Evolutionary conservation across 2,113 vertebrate species (phyloP).

Genomic region (Anolis carolinensis): DNA sequence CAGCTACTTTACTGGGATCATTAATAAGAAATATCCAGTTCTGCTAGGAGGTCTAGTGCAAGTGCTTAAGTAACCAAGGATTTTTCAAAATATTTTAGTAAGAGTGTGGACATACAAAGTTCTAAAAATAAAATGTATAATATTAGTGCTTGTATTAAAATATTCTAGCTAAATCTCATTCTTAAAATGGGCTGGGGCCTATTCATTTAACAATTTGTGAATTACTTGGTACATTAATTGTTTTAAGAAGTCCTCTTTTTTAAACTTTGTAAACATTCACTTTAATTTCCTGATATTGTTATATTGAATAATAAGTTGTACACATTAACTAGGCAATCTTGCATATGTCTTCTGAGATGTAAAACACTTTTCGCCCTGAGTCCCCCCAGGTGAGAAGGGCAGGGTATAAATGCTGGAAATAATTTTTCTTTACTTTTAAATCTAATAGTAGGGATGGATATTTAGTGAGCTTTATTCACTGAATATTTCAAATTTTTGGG

Average conservation of each 20-base stretch:
- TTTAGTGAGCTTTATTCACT: too few species aligned
- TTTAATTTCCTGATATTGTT: neutral
- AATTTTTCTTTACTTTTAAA: too few species aligned
- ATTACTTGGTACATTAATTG: neutral
- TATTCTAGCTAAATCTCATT: neutral
- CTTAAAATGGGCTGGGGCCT: neutral
- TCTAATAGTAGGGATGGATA: too few species aligned
- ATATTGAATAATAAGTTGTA: neutral
- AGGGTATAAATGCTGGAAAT: too few species aligned
- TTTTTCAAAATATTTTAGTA: neutral
- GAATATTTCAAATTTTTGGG: too few species aligned
- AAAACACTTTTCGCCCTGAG: too few species aligned
- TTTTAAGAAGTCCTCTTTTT: neutral
- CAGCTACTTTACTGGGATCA: slow-evolving; percentile 45
- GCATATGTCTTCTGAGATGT: neutral
- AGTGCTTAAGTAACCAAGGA: slow-evolving; percentile 25
- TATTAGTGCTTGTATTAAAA: neutral
- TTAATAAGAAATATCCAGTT: slow-evolving; percentile 47
- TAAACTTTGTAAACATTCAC: neutral
- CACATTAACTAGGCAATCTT: neutral
- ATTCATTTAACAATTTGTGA: neutral
- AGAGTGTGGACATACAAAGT: neutral
- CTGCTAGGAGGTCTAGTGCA: neutral
- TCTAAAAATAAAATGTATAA: rapidly evolving
- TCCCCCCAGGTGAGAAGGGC: too few species aligned